These are phyloP conservation scores for Agapostemon virescens DNA, from an alignment of 2,888 invertebrate species.

Conservation along the genomic window DNA sequence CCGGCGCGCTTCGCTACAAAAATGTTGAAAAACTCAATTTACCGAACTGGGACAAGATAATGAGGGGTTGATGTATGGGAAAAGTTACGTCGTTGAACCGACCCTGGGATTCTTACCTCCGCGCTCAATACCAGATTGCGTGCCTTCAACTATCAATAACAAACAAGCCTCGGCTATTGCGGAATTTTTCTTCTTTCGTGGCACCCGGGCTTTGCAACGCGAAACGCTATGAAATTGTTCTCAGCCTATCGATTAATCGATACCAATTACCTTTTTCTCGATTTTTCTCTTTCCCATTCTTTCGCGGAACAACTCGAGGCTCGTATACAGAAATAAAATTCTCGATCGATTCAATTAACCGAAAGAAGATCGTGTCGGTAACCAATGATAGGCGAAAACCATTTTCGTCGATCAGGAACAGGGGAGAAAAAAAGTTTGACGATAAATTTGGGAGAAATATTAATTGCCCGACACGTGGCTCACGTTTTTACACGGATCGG, in stretches of 20 bases:
- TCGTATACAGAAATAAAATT: background rate
- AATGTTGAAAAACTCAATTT: slow-evolving; percentile 34
- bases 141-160: slow-evolving; percentile 57
- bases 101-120: slow-evolving; percentile 32
- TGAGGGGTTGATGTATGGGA: slow-evolving; percentile 43
- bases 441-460: background rate
- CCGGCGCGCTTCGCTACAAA: background rate
- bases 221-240: slow-evolving; percentile 30
- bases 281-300: background rate
- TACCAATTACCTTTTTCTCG: slow-evolving; percentile 20
- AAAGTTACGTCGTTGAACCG: slow-evolving; percentile 54
- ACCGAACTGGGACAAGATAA: slow-evolving; percentile 45
- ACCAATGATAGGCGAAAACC: background rate
- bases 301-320: background rate
- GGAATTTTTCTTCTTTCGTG: slow-evolving; percentile 37
- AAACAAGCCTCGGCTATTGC: slow-evolving; percentile 28
- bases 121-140: slow-evolving; percentile 42
- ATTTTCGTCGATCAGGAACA: background rate
- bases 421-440: background rate
- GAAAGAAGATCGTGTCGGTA: background rate
- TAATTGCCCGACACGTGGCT: background rate
- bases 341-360: slow-evolving; percentile 1
- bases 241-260: slow-evolving; percentile 44
- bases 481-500: background rate
- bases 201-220: slow-evolving; percentile 23